Evolutionary conservation across 2,797 vertebrate genomes (phyloP), one percentile per base, ranked within the genome.

Genomic region (Oreonectes daqikongensis): DNA sequence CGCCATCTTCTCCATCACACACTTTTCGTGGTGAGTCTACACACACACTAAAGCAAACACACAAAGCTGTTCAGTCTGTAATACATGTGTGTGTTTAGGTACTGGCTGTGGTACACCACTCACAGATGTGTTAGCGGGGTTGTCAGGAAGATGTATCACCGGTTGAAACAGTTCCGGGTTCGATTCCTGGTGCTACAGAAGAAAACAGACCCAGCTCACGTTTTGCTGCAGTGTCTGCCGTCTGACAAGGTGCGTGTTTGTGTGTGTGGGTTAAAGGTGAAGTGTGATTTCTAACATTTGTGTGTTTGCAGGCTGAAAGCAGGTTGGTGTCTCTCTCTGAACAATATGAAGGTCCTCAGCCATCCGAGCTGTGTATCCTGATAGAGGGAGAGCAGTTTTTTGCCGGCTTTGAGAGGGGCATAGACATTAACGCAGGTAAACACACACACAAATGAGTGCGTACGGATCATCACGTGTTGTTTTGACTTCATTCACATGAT

Each of bases 361-460:
- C 98, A 12, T 99, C 98, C 0, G 98, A 99, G 81, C 87, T 97
- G 10, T 96, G 96, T 84, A 94, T 96, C 79, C 90, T 99, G 86
- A 93, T 99, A 61, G 97, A 99, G 79, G 98, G 98, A 32, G 98
- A 99, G 83, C 94, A 97, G 78, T 99, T 99, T 86, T 99, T 97
- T 14, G 98, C 97, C 0, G 94, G 95, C 83, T 99, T 99, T 80
- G 98, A 99, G 87, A 89, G 88, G 69, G 98, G 98, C 86, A 93
- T 99, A 32, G 93, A 92, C 61, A 90, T 99, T 11, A 93, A 92
- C 68, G 90, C 94, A 84, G 97, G 97, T 99, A 88, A 68, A 35
- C 32, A 10, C 35, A 10, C 7, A 2, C 35, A 35, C 35, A 35
- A 35, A 35, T 35, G 35, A 35, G 35, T 7, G n/a, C n/a, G 8